Evolutionary conservation across 1,140 invertebrate species (phyloP), one percentile per base, ranked within the genome.

Genomic region (Drosophila ohnishii): DNA sequence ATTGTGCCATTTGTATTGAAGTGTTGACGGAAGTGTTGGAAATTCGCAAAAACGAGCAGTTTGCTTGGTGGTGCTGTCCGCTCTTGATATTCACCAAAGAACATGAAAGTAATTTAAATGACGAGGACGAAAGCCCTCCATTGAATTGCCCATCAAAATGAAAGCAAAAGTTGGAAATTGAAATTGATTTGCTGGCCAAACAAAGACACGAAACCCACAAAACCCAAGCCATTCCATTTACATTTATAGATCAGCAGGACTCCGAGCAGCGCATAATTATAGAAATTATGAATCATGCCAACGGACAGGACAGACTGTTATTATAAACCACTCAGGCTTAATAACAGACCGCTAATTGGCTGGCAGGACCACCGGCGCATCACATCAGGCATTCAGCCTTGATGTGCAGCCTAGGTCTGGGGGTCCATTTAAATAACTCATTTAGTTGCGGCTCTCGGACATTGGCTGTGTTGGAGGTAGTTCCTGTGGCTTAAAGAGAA

Each of bases 261-360:
- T 28, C n/a, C 3, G 45, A 47, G 22, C 32, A 35, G 34, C 10
- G 32, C 40, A 66, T 65, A 84, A 88, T 88, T 89, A 84, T 89
- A 83, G 77, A 80, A 65, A 84, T 88, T 80, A 80, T 75, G 80
- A 79, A 70, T 76, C 67, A 58, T 48, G 57, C 51, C 37, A 37
- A 8, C 32, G 13, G 28, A 35, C 44, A 80, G 13, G 28, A 35
- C 44, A 80, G 45, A 66, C 76, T 87, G 67, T 86, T 88, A 87
- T 88, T 87, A 88, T 88, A 89, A 88, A 84, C 80, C 84, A 88
- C 84, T 88, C 84, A 88, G 76, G 80, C 84, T 84, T 88, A 88
- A 88, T 88, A 88, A 80, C 80, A 83, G 69, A 35, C 70, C 80
- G 70, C 84, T 88, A 88, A 88, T 88, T 88, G 84, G 80, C 64